Evolutionary conservation across 2,888 invertebrate genomes (phyloP), one percentile per base, ranked within the genome.

Genomic region (Monoplex corrugatus): DNA sequence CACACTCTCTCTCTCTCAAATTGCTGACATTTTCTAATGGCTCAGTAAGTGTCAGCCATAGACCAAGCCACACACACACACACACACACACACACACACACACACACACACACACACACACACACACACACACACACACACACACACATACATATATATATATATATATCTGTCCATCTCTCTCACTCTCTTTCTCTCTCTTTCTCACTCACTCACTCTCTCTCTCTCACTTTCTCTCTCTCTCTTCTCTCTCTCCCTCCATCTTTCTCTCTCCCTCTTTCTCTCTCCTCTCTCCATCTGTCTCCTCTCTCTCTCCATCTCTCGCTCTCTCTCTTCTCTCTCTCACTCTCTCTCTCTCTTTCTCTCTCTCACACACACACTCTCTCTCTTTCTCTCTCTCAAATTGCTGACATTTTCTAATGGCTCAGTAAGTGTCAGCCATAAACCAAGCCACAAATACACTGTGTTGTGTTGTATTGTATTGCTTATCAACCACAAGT

Each of bases 71-170:
- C 72, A n/a, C 72, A n/a, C 72, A n/a, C 72, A n/a, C 72, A 72
- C 72, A 72, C 72, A 72, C 72, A 72, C 72, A 72, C 2, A 72
- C 72, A 72, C n/a, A 72, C 72, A 72, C 72, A 72, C 72, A 72
- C n/a, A 72, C 72, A 72, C n/a, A 72, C 72, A 72, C n/a, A 72
- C 72, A 72, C n/a, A 72, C 72, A 72, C n/a, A 72, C 72, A 72
- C n/a, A 19, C 72, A 72, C n/a, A 72, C 72, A 72, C n/a, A 72
- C 72, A 72, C n/a, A 72, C 72, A 72, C 2, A 19, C 72, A 72
- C n/a, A 72, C 72, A 72, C n/a, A 72, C 72, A 72, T 32, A 72
- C 72, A 72, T 32, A 72, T 32, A 72, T 32, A 72, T 32, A 72
- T 2, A 19, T 32, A 72, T 32, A 72, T 32, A 72, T 1, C 50